phyloP scores from a whole-genome alignment of 2,888 invertebrate species.

The Coleophora deauratella region DNA sequence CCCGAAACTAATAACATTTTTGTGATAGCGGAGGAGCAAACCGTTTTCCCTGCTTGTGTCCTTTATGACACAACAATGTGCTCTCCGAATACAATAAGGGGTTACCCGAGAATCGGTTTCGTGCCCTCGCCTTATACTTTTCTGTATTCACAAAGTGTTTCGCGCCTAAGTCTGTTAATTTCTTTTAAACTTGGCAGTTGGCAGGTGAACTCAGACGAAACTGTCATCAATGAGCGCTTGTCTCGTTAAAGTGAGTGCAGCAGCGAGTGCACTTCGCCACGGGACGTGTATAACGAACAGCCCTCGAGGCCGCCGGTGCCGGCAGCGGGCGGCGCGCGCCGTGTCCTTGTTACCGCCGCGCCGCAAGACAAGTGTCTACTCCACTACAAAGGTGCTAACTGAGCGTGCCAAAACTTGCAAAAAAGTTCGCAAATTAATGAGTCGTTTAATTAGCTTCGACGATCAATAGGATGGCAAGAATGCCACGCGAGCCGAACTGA shows the following conservation, averaged over 20 bases:
- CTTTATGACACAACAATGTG: conserved; percentile 60
- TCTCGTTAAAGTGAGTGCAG: conserved; percentile 57
- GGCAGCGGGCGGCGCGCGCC: conserved; percentile 45
- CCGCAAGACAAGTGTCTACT: conserved; percentile 17
- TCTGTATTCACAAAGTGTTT: too few relatives aligned
- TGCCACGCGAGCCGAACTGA: conserved; percentile 40
- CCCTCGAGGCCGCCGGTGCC: conserved; percentile 43
- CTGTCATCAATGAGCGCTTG: conserved; percentile 57
- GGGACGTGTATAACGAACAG: conserved; percentile 64
- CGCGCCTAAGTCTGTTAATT: conserved; percentile 16
- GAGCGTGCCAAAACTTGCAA: conserved; percentile 3
- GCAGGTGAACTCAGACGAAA: conserved; percentile 33
- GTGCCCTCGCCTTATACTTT: conserved; percentile 30
- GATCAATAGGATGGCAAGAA: conserved; percentile 33
- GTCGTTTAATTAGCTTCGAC: conserved; percentile 10
- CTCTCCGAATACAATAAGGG: conserved; percentile 58
- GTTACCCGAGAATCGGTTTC: conserved; percentile 42
- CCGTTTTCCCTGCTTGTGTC: conserved; percentile 48
- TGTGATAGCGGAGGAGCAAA: conserved; percentile 59
- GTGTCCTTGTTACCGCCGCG: conserved; percentile 32
- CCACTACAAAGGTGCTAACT: conserved; percentile 18
- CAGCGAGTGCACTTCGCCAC: conserved; percentile 57
- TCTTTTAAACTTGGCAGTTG: conserved; percentile 33
- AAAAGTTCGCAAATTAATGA: too few relatives aligned
- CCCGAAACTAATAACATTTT: conserved; percentile 72